Evolutionary conservation across 2,888 invertebrate species (phyloP), one percentile per base, ranked within the genome.

Genomic region (Campoplex capitator): DNA sequence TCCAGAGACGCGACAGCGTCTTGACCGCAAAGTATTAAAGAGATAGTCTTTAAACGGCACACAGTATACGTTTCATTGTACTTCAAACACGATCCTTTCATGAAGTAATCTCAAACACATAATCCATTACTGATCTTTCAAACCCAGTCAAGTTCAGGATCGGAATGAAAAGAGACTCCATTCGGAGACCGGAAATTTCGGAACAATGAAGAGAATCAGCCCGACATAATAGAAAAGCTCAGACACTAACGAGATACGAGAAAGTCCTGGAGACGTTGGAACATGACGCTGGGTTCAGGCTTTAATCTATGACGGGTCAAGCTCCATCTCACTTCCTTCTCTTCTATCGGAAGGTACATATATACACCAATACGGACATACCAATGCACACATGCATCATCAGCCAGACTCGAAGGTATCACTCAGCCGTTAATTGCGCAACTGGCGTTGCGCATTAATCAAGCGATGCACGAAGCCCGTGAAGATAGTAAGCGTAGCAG

Each of bases 401-500:
- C 91, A 90, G 88, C 87, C 91, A 90, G 85, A 88, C 88, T 88
- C 85, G 89, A 86, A 85, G 75, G 84, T 91, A 90, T 89, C 89
- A 88, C 90, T 89, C 85, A 84, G 89, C 86, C 90, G 89, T 91
- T 90, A 92, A 92, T 91, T 91, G 90, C 83, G 83, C 85, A 88
- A 78, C 82, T 67, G 74, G 84, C 78, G 82, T 70, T 85, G 85
- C 89, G 76, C 90, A 90, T 91, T 92, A 89, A 90, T 90, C 90
- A 90, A 88, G 82, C 83, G 65, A 62, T 70, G 82, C 79, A 48
- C 75, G 54, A 35, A 78, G 51, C 70, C 18, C 62, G 54, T 71
- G 75, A 70, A 79, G 78, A 79, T 83, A 74, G 82, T 67, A 48
- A 70, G 6, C 6, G 62, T 32, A 70, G 54, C 65, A 42, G 54